Percentiles rank a stretch among this genome's conserved stretches.
Evolutionary conservation across 2,113 vertebrate species (phyloP).

Genomic region (Festucalex cinctus): DNA sequence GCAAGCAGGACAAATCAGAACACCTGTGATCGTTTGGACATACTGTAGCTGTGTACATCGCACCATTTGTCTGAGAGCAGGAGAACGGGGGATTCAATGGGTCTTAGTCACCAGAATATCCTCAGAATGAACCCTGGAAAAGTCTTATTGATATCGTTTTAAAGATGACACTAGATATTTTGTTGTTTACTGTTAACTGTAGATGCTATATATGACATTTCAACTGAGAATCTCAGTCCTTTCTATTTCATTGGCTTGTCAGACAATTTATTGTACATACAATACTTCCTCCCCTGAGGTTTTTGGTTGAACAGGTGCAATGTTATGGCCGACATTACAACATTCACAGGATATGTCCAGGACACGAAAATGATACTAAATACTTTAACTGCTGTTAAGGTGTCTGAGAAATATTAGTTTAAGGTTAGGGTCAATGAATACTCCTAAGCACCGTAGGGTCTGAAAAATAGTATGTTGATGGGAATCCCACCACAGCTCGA

Average conservation of each 20-base stretch:
- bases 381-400: constrained; percentile 38
- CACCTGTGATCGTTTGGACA: constrained; percentile 72
- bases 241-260: not conserved
- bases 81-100: constrained; percentile 9
- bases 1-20: constrained; percentile 72
- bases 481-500: constrained; percentile 56
- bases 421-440: constrained; percentile 40
- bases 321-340: constrained; percentile 26
- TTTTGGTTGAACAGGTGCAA: constrained; percentile 9
- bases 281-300: not conserved
- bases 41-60: constrained; percentile 43
- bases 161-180: constrained; percentile 27
- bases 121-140: constrained; percentile 37
- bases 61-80: constrained; percentile 40
- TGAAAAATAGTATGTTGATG: constrained; percentile 57
- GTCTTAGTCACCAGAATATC: constrained; percentile 35
- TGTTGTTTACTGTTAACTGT: not conserved
- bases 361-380: constrained; percentile 52
- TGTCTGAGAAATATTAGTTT: constrained; percentile 68
- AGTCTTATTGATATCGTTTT: constrained; percentile 33
- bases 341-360: constrained; percentile 33
- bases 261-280: no score
- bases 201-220: not conserved
- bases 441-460: constrained; percentile 37
- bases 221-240: not conserved